phyloP scores from a whole-genome alignment of 1,140 invertebrate species.

The Melitaea cinxia region DNA sequence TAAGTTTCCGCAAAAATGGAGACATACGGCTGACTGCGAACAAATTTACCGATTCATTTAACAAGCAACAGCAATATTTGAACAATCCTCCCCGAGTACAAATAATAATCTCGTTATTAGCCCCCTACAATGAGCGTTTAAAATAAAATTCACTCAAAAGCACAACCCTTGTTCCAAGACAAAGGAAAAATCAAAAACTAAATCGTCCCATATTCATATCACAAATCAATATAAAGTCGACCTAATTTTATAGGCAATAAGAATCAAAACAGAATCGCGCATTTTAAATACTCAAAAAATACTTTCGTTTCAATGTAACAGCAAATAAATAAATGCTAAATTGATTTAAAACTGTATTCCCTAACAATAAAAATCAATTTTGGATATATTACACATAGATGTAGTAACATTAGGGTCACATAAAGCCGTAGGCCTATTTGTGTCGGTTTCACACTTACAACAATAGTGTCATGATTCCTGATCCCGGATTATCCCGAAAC shows the following conservation, averaged over 20 bases:
- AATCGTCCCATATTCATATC: not conserved
- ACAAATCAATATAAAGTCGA: slow-evolving; percentile 12
- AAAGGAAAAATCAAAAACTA: slow-evolving; percentile 31
- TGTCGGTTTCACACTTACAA: slow-evolving; percentile 82
- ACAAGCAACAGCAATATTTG: slow-evolving; percentile 68
- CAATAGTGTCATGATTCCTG: slow-evolving; percentile 82
- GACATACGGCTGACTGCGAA: slow-evolving; percentile 18
- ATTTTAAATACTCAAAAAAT: not conserved
- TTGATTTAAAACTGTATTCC: not conserved
- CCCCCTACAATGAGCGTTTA: slow-evolving; percentile 59
- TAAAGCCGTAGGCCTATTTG: slow-evolving; percentile 80
- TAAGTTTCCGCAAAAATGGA: slow-evolving; percentile 23
- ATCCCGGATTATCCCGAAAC: slow-evolving; percentile 77
- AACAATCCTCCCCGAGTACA: slow-evolving; percentile 55
- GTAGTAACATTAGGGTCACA: slow-evolving; percentile 43
- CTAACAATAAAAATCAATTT: not conserved
- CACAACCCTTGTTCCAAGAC: slow-evolving; percentile 55
- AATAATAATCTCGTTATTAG: slow-evolving; percentile 74
- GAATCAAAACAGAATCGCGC: not conserved
- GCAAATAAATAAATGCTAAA: not conserved
- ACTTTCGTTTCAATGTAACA: not conserved
- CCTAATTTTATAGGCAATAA: not conserved
- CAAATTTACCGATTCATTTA: slow-evolving; percentile 60
- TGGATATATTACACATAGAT: not conserved
- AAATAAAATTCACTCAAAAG: slow-evolving; percentile 68